Evolutionary conservation across 92 coral and sea anemone species (phyloP), one percentile per base, ranked within the genome.

Genomic region (Siderastrea siderea): DNA sequence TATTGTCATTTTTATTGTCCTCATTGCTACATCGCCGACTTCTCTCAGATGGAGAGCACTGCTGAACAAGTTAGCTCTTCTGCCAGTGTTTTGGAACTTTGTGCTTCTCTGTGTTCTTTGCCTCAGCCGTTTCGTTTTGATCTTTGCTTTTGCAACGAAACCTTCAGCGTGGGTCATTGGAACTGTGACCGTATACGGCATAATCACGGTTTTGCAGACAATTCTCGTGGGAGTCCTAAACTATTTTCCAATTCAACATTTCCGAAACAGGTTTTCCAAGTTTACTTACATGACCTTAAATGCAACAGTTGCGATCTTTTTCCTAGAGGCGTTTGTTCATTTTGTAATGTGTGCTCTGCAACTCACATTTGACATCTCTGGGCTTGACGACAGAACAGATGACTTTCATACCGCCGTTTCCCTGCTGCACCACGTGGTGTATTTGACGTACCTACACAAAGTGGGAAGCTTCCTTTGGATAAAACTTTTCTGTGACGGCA

Each of bases 1-100:
- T 59, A 53, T 75, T 52, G 65, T 60, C 19, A 64, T 86, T n/a
- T 74, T 70, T 1, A 16, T 85, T 17, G 48, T 49, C 3, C 52
- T 85, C 17, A 52, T 85, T 43, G 52, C 48, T 1, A 44, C 68
- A 77, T 47, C 51, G 47, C 90, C 78, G 13, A 83, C 70, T 47
- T 86, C 79, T 43, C 47, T 65, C 52, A 83, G 84, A 26, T 77
- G 75, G 47, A 10, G 53, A n/a, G 43, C 69, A 11, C 55, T 76
- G 5, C 79, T 19, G 15, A 57, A n/a, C 3, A 75, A 77, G 62
- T 61, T 86, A 10, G 63, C 74, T 45, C 78, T 26, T 47, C 67
- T 86, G 5, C 84, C 90, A 19, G 79, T 17, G 75, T 86, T 77
- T 77, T 86, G 90, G 90, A 45, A 72, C 9, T 86, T 77, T 3